A percentile compares a stretch with the other conserved stretches of the same genome.
Conservation (phyloP, 2,113 vertebrate species). For the Erythrolamprus reginae region DNA sequence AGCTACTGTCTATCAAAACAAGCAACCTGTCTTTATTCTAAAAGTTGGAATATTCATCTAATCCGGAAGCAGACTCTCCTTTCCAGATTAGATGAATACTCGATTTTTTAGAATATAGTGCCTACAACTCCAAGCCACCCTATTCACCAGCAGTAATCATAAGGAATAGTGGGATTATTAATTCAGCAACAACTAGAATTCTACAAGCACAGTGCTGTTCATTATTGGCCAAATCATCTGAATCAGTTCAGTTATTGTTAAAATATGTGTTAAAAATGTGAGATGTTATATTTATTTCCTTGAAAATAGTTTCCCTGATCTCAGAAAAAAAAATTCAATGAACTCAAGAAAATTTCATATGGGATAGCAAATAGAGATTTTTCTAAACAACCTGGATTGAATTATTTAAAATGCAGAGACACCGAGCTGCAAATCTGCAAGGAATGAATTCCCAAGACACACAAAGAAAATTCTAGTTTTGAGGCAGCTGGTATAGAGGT, state of each 20-base stretch:
- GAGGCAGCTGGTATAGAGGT: not conserved
- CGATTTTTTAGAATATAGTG: not conserved
- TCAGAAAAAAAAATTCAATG: not conserved
- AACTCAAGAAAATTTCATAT: not conserved
- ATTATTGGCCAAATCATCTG: not conserved
- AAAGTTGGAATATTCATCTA: conserved; percentile 14
- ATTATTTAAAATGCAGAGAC: not conserved
- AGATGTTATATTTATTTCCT: not conserved
- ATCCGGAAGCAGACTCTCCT: no score
- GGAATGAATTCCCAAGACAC: not conserved
- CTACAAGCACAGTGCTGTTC: not conserved
- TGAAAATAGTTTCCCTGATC: not conserved
- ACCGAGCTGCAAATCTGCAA: not conserved
- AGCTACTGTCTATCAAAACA: not conserved
- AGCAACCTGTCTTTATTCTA: conserved; percentile 27
- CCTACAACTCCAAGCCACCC: not conserved
- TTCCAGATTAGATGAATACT: not conserved
- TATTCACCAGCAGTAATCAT: not conserved
- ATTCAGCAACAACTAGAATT: not conserved
- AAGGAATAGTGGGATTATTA: not conserved
- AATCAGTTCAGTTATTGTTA: not conserved
- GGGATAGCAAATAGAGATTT: not conserved
- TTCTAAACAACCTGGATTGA: not conserved
- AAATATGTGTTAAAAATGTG: not conserved
- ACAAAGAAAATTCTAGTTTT: not conserved